Conservation (phyloP, 2,113 vertebrate species). For the Percina caprodes region DNA sequence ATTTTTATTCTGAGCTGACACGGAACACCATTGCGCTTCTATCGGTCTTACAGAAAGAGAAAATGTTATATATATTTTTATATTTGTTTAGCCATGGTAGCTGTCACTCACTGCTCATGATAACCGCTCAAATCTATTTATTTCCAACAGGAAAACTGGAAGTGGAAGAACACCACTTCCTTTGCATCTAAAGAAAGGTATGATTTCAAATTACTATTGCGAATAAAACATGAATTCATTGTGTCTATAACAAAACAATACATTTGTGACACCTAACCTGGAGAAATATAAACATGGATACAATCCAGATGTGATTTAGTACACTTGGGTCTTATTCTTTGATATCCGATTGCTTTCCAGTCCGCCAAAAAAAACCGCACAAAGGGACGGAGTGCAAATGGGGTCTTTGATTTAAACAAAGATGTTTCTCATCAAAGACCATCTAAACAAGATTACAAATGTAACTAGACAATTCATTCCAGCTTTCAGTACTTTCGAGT, state of each 20-base stretch:
- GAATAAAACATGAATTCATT: background rate
- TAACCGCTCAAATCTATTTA: background rate
- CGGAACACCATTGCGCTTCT: conserved; percentile 14
- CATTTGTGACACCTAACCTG: background rate
- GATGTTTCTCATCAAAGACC: background rate
- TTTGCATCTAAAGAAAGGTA: background rate
- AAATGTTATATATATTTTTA: background rate
- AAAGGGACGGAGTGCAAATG: background rate
- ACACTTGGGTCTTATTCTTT: too few species aligned
- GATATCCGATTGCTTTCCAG: background rate
- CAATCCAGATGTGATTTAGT: background rate
- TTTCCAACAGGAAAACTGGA: background rate
- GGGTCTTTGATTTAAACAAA: background rate
- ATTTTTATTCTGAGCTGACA: conserved; percentile 11
- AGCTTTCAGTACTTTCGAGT: background rate
- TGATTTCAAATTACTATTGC: background rate
- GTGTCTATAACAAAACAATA: background rate
- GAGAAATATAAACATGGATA: background rate
- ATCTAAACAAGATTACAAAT: background rate
- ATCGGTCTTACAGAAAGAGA: background rate
- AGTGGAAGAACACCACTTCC: background rate
- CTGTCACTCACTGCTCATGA: background rate
- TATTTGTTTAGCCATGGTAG: background rate
- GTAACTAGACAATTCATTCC: too few species aligned
- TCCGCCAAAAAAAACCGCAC: background rate